Base-by-base conservation (phyloP, 2,888 invertebrate genomes). In the Resseliella maxima region DNA sequence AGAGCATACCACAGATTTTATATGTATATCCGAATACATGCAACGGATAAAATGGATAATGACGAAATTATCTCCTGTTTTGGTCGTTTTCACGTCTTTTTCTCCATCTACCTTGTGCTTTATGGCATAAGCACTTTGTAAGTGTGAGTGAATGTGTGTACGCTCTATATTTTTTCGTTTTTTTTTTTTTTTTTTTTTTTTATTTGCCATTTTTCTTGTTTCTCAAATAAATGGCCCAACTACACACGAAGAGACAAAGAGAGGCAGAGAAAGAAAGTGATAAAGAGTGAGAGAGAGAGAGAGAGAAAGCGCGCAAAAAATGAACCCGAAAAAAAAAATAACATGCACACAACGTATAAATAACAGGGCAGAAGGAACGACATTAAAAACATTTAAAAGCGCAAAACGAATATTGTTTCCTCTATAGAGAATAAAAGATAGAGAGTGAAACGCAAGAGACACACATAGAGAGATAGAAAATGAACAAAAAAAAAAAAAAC, bases 1-100 rank as follows among this genome's bases (percentile, higher is more conserved):
- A 36, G 81, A 36, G 81, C 36, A 81, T 18, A 81, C 81, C 35
- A 36, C 81, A 81, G 81, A 35, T 81, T 81, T 81, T 81, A 81
- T 59, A 59, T 59, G 27, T 59, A 59, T 59, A 59, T 59, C 59
- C 59, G 59, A 59, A 59, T 59, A 36, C 81, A 81, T 81, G 81
- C 36, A 81, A 81, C 15, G 81, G 36, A 10, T 81, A 36, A 81
- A 81, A 81, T 81, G 81, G 81, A 81, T 81, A 81, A 81, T 81
- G 81, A 81, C 81, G 21, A 81, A 81, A 81, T 81, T 81, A 81
- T 81, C 81, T 81, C 81, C 81, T 81, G 81, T 81, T 81, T 81
- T 81, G 81, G 81, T 81, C 81, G 81, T 81, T 81, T 81, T 81
- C 27, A 64, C 3, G 64, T 31, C 64, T 27, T 24, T 54, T 54